phyloP scores from a whole-genome alignment of 1,140 invertebrate genomes.

The Bemisia tabaci region DNA sequence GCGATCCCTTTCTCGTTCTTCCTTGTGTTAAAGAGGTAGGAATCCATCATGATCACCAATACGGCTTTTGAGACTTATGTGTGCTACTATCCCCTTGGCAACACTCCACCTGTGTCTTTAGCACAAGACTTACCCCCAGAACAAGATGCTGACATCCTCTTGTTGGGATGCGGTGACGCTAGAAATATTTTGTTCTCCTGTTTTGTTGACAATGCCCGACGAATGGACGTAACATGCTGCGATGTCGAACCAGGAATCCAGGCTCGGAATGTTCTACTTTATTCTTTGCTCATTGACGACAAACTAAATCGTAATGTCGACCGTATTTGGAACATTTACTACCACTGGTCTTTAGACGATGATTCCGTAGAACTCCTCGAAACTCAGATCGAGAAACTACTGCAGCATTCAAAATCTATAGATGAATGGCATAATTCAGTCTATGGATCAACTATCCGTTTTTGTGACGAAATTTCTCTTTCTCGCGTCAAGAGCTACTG shows the following conservation, averaged over 20 bases:
- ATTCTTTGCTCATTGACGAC: neutral
- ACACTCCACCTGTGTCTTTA: too few species aligned
- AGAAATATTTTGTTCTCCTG: too few species aligned
- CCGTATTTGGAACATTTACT: neutral
- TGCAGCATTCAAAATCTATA: neutral
- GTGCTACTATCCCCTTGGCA: too few species aligned
- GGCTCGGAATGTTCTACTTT: neutral
- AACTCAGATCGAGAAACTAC: neutral
- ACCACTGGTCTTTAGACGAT: neutral
- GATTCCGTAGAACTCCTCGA: neutral
- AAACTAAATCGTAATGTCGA: neutral
- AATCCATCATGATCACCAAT: too few species aligned
- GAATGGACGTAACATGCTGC: neutral
- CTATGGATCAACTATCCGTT: neutral
- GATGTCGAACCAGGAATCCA: neutral
- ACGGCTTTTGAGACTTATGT: too few species aligned
- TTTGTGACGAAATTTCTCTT: neutral
- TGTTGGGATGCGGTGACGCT: too few species aligned
- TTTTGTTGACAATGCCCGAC: neutral
- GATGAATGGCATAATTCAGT: neutral
- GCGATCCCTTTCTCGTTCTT: too few species aligned
- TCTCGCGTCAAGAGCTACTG: neutral
- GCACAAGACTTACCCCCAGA: too few species aligned
- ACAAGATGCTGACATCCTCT: too few species aligned
- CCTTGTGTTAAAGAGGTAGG: too few species aligned